A percentile compares a stretch with the other conserved stretches of the same genome.
Conservation (phyloP, 2,113 vertebrate genomes). For the Ctenodactylus gundi region DNA sequence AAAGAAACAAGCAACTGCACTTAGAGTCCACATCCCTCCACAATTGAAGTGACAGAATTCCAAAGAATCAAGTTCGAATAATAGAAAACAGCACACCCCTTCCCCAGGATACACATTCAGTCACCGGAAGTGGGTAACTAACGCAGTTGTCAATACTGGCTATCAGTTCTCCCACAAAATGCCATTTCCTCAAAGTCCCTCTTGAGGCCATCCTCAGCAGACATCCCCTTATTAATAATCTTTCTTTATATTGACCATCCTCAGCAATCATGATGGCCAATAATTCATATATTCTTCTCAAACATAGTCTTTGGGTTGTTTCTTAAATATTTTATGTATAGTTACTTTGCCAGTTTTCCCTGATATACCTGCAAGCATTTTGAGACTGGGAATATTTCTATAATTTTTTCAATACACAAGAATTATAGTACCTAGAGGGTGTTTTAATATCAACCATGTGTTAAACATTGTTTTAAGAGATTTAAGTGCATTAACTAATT, state of each 20-base stretch:
- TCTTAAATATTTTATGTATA: not conserved
- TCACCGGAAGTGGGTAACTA: not conserved
- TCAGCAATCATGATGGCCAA: not conserved
- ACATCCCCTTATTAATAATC: not conserved
- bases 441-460: not conserved
- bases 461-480: not conserved
- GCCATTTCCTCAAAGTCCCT: not conserved
- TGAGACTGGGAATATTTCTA: not conserved
- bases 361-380: not conserved
- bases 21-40: not conserved
- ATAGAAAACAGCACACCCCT: not conserved
- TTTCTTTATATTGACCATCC: not conserved
- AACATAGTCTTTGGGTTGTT: not conserved
- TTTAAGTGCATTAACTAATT: not conserved
- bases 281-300: not conserved
- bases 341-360: not conserved
- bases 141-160: not conserved
- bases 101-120: not conserved
- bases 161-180: not conserved
- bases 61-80: slow-evolving; percentile 3
- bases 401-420: not conserved
- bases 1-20: slow-evolving; percentile 32
- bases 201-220: not conserved
- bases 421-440: not conserved
- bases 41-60: slow-evolving; percentile 4